Conservation (phyloP, 1,140 invertebrate genomes). For the Phortica variegata region DNA sequence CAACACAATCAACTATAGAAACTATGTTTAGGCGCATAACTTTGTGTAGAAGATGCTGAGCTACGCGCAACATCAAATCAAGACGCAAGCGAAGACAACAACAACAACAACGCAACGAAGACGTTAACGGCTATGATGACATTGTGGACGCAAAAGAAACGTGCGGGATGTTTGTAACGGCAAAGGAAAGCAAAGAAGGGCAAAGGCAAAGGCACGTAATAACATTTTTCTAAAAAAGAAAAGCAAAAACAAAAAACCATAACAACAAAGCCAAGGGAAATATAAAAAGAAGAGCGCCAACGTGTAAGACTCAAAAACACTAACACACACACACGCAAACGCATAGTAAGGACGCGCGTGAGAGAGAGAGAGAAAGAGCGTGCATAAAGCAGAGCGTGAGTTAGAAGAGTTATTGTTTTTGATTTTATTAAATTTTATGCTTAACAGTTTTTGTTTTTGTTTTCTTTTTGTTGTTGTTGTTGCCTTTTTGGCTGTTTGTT, state of each 20-base stretch:
- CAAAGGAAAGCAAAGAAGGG: conserved; percentile 4
- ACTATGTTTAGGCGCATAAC: no score
- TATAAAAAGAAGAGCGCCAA: neutral
- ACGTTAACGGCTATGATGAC: neutral
- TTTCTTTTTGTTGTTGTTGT: conserved; percentile 6
- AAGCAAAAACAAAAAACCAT: conserved; percentile 13
- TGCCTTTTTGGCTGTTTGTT: neutral
- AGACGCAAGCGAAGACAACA: conserved; percentile 24
- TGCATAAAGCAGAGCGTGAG: no score
- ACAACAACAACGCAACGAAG: neutral
- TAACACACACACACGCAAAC: conserved; percentile 22
- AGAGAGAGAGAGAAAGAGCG: conserved; percentile 27
- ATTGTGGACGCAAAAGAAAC: neutral
- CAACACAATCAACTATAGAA: conserved; percentile 39
- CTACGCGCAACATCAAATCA: no score
- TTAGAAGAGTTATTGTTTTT: conserved; percentile 55
- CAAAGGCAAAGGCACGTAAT: conserved; percentile 48
- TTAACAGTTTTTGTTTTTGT: conserved; percentile 20
- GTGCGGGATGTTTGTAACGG: conserved; percentile 26
- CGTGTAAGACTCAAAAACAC: conserved; percentile 11
- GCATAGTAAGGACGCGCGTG: conserved; percentile 29
- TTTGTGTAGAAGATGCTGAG: no score
- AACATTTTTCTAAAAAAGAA: conserved; percentile 49
- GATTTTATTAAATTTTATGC: conserved; percentile 53
- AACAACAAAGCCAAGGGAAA: neutral